A percentile compares a stretch with the other conserved stretches of the same genome.
Evolutionary conservation across 2,797 vertebrate genomes (phyloP).

Genomic region (Bothrops alternatus): DNA sequence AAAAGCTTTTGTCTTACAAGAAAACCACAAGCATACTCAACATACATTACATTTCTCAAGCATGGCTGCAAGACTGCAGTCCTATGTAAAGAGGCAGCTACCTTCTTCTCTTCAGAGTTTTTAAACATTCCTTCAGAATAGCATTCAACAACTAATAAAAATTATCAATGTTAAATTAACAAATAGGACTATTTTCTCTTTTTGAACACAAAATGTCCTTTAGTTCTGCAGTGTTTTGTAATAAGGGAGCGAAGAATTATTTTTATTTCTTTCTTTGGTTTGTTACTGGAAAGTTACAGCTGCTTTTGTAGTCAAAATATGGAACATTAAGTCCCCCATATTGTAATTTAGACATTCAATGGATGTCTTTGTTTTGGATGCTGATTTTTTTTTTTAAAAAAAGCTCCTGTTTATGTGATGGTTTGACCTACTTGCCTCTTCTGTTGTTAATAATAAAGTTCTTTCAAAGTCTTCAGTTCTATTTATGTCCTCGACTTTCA

Average conservation of each 20-base stretch:
- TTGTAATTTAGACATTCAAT: constrained; percentile 57
- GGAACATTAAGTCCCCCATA: constrained; percentile 56
- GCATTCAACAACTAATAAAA: background rate
- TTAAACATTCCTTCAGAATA: background rate
- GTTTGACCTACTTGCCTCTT: constrained; percentile 44
- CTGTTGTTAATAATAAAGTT: constrained; percentile 48
- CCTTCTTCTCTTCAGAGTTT: background rate
- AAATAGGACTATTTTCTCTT: constrained; percentile 39
- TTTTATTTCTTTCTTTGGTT: constrained; percentile 11
- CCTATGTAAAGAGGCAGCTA: background rate
- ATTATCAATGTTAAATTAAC: constrained; percentile 26
- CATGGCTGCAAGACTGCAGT: background rate
- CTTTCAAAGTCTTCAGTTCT: constrained; percentile 46
- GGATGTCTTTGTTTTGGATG: constrained; percentile 54
- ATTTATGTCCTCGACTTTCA: constrained; percentile 42
- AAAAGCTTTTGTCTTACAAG: background rate
- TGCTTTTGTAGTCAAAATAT: constrained; percentile 56
- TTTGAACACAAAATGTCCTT: constrained; percentile 13
- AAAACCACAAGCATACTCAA: background rate
- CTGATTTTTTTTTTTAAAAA: constrained; percentile 49
- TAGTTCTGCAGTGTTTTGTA: constrained; percentile 17
- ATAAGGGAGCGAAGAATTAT: constrained; percentile 33
- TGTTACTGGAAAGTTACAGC: constrained; percentile 43
- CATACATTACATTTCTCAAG: background rate
- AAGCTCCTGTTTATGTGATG: constrained; percentile 48